Percentiles rank a stretch among this genome's conserved stretches.
These are phyloP conservation scores for Notolepis coatsorum DNA, from an alignment of 2,797 vertebrate genomes.

Conservation along the genomic window DNA sequence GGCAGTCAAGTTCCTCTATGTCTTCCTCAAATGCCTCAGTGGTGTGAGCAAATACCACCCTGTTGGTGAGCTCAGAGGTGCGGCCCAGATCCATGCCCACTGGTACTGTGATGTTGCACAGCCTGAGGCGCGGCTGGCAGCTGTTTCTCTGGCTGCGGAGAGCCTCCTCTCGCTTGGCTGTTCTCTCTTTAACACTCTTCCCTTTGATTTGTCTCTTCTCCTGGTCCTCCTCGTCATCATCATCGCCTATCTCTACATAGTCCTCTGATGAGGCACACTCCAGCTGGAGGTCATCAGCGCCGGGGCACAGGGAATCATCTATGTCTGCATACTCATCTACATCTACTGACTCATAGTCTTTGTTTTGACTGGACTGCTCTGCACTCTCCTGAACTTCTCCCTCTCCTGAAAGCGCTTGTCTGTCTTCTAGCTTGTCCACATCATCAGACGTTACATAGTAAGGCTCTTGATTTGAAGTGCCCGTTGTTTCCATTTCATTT, in stretches of 20 bases:
- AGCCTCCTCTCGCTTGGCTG: constrained; percentile 71
- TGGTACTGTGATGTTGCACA: constrained; percentile 86
- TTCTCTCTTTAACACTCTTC: constrained; percentile 76
- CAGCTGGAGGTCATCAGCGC: constrained; percentile 61
- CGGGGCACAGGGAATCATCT: constrained; percentile 65
- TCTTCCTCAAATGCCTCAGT: constrained; percentile 87
- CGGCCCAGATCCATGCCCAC: constrained; percentile 77
- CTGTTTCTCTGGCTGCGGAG: constrained; percentile 71
- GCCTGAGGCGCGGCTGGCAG: constrained; percentile 83
- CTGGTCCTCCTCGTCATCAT: constrained; percentile 76
- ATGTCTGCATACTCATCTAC: constrained; percentile 84
- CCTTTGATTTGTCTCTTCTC: constrained; percentile 76
- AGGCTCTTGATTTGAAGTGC: constrained; percentile 72
- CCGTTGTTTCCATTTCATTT: constrained; percentile 47
- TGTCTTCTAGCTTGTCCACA: constrained; percentile 73
- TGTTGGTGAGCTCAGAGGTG: constrained; percentile 82
- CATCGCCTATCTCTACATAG: constrained; percentile 85
- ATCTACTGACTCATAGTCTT: constrained; percentile 70
- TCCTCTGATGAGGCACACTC: constrained; percentile 83
- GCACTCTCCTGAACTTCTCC: constrained; percentile 25
- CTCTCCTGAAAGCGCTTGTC: constrained; percentile 53
- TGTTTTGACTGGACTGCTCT: constrained; percentile 43
- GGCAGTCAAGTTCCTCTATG: constrained; percentile 86
- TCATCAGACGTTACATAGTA: constrained; percentile 80
- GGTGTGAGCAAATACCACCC: constrained; percentile 84